Conservation (phyloP, 2,888 invertebrate genomes). For the Aporophyla lueneburgensis region DNA sequence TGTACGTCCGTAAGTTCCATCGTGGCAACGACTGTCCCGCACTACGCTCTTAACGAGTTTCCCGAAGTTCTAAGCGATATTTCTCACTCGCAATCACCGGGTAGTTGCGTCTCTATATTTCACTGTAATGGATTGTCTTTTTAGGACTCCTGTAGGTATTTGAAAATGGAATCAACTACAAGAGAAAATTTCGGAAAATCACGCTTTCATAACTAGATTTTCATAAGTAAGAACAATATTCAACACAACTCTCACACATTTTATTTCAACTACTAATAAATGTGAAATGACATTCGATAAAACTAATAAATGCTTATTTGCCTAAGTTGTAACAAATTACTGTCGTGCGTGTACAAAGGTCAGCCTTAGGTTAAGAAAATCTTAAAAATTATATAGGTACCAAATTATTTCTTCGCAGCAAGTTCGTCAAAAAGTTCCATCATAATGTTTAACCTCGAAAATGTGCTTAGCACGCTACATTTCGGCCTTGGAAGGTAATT, state of each 20-base stretch:
- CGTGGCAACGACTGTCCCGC: slow-evolving; percentile 25
- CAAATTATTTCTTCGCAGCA: slow-evolving; percentile 71
- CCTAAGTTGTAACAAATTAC: slow-evolving; percentile 61
- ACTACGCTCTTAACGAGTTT: slow-evolving; percentile 20
- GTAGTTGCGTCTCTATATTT: not conserved
- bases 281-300: slow-evolving; percentile 53
- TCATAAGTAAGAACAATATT: not conserved
- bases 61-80: slow-evolving; percentile 31
- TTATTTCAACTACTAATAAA: slow-evolving; percentile 24
- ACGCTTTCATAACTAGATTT: not conserved
- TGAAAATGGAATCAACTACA: not conserved
- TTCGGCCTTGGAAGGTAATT: slow-evolving; percentile 78
- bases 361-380: slow-evolving; percentile 52
- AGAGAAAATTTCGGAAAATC: not conserved
- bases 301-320: slow-evolving; percentile 63
- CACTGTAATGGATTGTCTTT: slow-evolving; percentile 1
- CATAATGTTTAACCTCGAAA: slow-evolving; percentile 75
- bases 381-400: slow-evolving; percentile 63
- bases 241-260: not conserved
- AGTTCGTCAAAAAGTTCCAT: slow-evolving; percentile 69
- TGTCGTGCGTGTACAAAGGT: slow-evolving; percentile 64
- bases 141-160: not conserved
- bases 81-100: slow-evolving; percentile 19
- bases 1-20: slow-evolving; percentile 5
- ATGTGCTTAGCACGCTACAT: slow-evolving; percentile 79